Base-by-base conservation (phyloP, 1,140 invertebrate species). In the Oncopodura yosiiana region DNA sequence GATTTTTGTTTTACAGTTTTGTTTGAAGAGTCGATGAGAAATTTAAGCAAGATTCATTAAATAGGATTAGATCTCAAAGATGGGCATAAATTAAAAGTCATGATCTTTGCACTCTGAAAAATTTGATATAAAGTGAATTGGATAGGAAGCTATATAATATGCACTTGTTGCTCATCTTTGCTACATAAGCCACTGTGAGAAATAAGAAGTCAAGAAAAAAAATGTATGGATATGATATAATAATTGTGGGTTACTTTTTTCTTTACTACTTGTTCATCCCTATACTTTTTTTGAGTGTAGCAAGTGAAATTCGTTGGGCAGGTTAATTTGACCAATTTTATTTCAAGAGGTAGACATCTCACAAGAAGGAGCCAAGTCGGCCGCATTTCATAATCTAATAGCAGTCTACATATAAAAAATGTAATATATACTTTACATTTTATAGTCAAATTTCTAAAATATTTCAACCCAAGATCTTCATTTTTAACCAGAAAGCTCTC, bases 301-400 rank as follows among this genome's bases (percentile, higher is more conserved):
- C 29, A 46, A 21, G 37, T 27, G 49, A 37, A 36, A 46, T 50
- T 21, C 36, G 54, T 49, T 37, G 41, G 58, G 58, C 58, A 60
- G 58, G 48, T 60, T 60, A 60, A 60, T 60, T 60, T 60, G 53
- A 45, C 38, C 58, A 60, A 60, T 60, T 60, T 60, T 42, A 6
- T 16, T 12, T 39, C 37, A 39, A 12, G 8, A 34, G 8, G 32
- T 34, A 34, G n/a, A 34, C 32, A 34, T 9, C 32, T n/a, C 32
- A n/a, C n/a, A n/a, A n/a, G n/a, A n/a, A n/a, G n/a, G n/a, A n/a
- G n/a, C 16, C 9, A 12, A 8, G 18, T 39, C 18, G 37, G 37
- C 37, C 18, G 9, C 37, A 12, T 39, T 5, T 18, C 37, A 6
- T 18, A 39, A 24, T 16, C 24, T 45, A 34, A 8, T 34, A 34